These are phyloP conservation scores for Sminthurinus aureus DNA, from an alignment of 2,888 invertebrate genomes.

Conservation along the genomic window DNA sequence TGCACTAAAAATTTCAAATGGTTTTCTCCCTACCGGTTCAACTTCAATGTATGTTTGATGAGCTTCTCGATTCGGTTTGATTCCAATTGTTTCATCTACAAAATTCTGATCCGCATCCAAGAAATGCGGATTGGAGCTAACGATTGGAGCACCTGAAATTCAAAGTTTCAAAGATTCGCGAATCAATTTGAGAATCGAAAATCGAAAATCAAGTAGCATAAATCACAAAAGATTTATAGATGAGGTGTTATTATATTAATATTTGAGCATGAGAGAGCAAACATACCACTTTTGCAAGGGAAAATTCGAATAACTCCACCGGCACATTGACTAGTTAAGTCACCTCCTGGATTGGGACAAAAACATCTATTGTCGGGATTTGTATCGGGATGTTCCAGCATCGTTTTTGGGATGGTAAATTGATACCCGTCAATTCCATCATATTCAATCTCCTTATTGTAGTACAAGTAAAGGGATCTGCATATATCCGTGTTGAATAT, in stretches of 20 bases:
- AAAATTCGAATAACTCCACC: constrained; percentile 45
- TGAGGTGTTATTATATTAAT: not conserved
- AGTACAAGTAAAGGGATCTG: constrained; percentile 52
- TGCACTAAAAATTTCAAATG: not conserved
- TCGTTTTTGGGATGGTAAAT: constrained; percentile 46
- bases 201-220: not conserved
- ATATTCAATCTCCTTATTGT: constrained; percentile 48
- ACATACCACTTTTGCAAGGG: constrained; percentile 40
- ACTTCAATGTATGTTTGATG: constrained; percentile 40
- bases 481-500: constrained; percentile 50
- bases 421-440: constrained; percentile 53
- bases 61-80: constrained; percentile 11
- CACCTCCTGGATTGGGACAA: constrained; percentile 26
- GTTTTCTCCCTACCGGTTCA: constrained; percentile 35
- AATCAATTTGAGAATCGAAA: not conserved
- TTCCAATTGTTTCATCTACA: constrained; percentile 19
- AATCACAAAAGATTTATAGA: not conserved
- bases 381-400: constrained; percentile 47
- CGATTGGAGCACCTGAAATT: constrained; percentile 39
- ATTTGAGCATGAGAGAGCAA: not conserved
- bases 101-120: constrained; percentile 20
- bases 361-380: constrained; percentile 52
- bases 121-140: constrained; percentile 41
- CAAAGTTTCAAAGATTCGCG: too few species aligned
- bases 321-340: constrained; percentile 6